These are phyloP conservation scores for Poliocrania exsul DNA, from an alignment of 2,797 vertebrate genomes.

Conservation along the genomic window DNA sequence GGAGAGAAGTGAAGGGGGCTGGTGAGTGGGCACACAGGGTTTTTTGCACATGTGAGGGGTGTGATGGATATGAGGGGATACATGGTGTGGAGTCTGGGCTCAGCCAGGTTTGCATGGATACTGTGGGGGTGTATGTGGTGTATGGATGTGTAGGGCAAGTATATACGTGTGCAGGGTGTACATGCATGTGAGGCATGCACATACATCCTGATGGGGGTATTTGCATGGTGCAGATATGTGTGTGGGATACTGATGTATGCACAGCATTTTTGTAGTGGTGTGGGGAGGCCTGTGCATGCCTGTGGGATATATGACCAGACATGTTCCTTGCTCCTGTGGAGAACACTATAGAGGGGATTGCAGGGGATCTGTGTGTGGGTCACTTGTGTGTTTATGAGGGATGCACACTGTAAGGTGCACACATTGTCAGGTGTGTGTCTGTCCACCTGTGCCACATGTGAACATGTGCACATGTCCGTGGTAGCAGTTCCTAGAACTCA, in stretches of 20 bases:
- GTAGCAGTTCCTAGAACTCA: not conserved
- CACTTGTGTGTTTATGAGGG: accelerated
- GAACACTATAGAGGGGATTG: not conserved
- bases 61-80: not conserved
- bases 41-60: not conserved
- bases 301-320: not conserved
- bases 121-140: accelerated
- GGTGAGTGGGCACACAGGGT: accelerated
- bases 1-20: not conserved
- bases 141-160: not conserved
- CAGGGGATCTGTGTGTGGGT: accelerated
- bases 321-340: too few relatives aligned
- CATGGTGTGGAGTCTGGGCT: not conserved
- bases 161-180: accelerated
- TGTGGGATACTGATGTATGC: accelerated
- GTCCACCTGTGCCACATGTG: accelerated
- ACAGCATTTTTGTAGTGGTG: not conserved
- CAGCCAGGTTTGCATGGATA: not conserved
- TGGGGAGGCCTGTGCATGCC: accelerated
- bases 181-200: accelerated
- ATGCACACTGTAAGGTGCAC: not conserved
- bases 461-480: accelerated
- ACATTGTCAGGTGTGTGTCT: not conserved
- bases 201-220: not conserved
- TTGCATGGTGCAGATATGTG: not conserved